Evolutionary conservation across 1,140 invertebrate genomes (phyloP), one percentile per base, ranked within the genome.

Genomic region (Bombus fervidus): DNA sequence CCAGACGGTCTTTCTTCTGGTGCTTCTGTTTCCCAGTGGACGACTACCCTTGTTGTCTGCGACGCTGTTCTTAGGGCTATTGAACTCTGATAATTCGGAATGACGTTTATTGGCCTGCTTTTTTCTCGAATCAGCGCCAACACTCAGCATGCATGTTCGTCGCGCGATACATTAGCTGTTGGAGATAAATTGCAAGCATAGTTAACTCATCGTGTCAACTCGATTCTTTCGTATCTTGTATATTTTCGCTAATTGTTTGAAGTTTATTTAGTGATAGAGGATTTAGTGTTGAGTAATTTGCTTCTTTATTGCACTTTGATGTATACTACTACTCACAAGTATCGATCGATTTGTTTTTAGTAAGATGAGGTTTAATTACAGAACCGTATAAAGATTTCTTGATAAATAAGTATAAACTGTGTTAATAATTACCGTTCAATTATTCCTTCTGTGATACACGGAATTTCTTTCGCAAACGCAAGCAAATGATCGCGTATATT

Each of bases 11-110:
- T 81, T 68, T 69, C 78, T 85, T 41, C 78, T 39, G 25, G 13
- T 15, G 47, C 6, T 72, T 31, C 66, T 72, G 53, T 76, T 79
- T 34, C 1, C 75, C 64, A 31, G 1, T 25, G 10, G 25, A 53
- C 39, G n/a, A 13, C 34, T 43, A 34, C 6, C 13, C 47, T 22
- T 8, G 53, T 39, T 47, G 64, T 80, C 68, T 25, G 28, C 71
- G 83, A 68, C 59, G 77, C 41, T 53, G 68, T 81, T 81, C 71
- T 59, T 62, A 15, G 22, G 62, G 59, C 72, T 85, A 85, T 81
- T 85, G 69, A 85, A 85, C 78, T 57, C 62, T 57, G 53, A 81
- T 85, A 81, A 81, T 69, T 59, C 28, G 18, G 62, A 68, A 57
- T 81, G 72, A 86, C 84, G 59, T 81, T 81, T 80, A 84, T 84